phyloP scores from a whole-genome alignment of 2,888 invertebrate species.

The Drosophila anomelani region DNA sequence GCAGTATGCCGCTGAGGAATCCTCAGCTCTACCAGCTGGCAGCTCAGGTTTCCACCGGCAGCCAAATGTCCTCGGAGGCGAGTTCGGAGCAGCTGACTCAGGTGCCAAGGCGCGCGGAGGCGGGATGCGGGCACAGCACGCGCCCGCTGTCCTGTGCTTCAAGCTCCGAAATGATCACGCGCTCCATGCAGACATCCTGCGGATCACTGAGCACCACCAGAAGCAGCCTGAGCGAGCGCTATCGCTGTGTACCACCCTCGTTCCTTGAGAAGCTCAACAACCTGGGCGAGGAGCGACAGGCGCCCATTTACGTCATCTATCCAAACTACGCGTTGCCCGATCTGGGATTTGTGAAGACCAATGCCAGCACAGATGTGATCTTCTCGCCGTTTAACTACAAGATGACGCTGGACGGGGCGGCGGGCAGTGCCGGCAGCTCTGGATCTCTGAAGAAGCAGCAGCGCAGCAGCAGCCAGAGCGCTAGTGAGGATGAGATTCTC shows the following conservation, averaged over 20 bases:
- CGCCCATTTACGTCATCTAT: constrained; percentile 95
- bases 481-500: constrained; percentile 93
- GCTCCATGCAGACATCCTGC: constrained; percentile 90
- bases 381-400: constrained; percentile 86
- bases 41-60: constrained; percentile 82
- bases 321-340: constrained; percentile 96
- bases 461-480: constrained; percentile 56
- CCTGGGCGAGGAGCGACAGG: constrained; percentile 87
- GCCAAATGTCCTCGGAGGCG: constrained; percentile 82
- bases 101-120: constrained; percentile 57
- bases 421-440: constrained; percentile 15
- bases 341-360: constrained; percentile 90
- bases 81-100: constrained; percentile 83
- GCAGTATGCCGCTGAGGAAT: constrained; percentile 83
- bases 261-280: constrained; percentile 89
- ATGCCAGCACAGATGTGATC: constrained; percentile 87
- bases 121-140: constrained; percentile 38
- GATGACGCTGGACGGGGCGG: constrained; percentile 86
- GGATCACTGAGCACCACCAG: constrained; percentile 79
- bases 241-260: constrained; percentile 89
- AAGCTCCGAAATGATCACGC: constrained; percentile 87
- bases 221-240: constrained; percentile 85
- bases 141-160: constrained; percentile 78
- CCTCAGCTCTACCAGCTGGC: constrained; percentile 82
- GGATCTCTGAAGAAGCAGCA: constrained; percentile 70